Conservation (phyloP, 2,113 vertebrate species). For the Paedocypris sp. region DNA sequence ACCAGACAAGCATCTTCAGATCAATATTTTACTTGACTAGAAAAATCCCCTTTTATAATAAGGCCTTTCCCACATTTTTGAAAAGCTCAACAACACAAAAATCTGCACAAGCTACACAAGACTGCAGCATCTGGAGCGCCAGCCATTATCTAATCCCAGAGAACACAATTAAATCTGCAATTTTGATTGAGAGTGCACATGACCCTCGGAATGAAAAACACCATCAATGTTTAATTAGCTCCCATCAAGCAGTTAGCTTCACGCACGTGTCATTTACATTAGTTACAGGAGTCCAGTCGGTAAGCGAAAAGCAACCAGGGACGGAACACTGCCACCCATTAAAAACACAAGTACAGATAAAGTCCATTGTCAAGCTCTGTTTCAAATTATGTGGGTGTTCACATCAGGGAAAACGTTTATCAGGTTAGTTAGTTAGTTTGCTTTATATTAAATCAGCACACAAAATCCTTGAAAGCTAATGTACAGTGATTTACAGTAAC, state of each 20-base stretch:
- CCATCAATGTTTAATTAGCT: slow-evolving; percentile 91
- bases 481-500: too few species aligned
- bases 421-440: too few species aligned
- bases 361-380: too few species aligned
- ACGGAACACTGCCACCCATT: slow-evolving; percentile 18
- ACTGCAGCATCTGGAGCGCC: slow-evolving; percentile 46
- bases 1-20: background rate
- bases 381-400: too few species aligned
- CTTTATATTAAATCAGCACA: too few species aligned
- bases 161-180: slow-evolving; percentile 91
- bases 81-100: background rate
- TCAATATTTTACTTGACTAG: background rate
- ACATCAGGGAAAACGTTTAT: too few species aligned
- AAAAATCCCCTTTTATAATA: too few species aligned
- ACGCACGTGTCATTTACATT: slow-evolving; percentile 16
- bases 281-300: slow-evolving; percentile 27
- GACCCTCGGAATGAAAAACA: slow-evolving; percentile 77
- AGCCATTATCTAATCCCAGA: slow-evolving; percentile 91
- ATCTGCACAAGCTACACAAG: background rate
- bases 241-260: slow-evolving; percentile 19
- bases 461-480: too few species aligned
- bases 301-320: background rate
- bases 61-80: too few species aligned
- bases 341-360: too few species aligned
- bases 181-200: slow-evolving; percentile 82